Conservation (phyloP, 1,140 invertebrate genomes). For the Halyomorpha halys region DNA sequence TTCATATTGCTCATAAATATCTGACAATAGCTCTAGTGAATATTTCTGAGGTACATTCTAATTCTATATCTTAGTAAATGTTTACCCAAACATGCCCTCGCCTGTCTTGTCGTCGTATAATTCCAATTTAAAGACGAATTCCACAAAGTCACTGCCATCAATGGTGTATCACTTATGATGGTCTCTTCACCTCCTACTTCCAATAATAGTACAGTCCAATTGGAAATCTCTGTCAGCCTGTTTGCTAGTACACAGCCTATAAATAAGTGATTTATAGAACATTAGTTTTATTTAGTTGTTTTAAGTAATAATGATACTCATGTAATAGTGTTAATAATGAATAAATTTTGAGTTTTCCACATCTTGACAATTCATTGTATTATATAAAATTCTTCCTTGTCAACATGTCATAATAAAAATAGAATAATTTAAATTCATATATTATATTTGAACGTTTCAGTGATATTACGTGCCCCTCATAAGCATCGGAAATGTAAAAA, state of each 20-base stretch:
- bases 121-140: conserved; percentile 74
- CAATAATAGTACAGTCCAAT: conserved; percentile 72
- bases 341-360: no score
- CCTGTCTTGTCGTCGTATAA: conserved; percentile 66
- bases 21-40: background rate
- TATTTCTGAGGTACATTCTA: background rate
- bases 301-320: no score
- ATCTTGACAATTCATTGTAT: no score
- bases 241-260: conserved; percentile 73
- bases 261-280: conserved; percentile 18
- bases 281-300: background rate
- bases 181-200: conserved; percentile 89
- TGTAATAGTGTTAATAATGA: no score
- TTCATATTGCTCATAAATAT: background rate
- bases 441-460: no score
- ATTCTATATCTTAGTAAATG: conserved; percentile 32
- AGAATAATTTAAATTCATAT: no score
- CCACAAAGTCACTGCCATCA: conserved; percentile 44
- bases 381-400: no score
- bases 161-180: conserved; percentile 79
- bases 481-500: no score
- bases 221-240: conserved; percentile 56
- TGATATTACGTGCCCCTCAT: no score
- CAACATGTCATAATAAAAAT: no score
- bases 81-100: conserved; percentile 62